These are phyloP conservation scores for Drosophila pseudotalamancana DNA, from an alignment of 2,888 invertebrate genomes.

Conservation along the genomic window DNA sequence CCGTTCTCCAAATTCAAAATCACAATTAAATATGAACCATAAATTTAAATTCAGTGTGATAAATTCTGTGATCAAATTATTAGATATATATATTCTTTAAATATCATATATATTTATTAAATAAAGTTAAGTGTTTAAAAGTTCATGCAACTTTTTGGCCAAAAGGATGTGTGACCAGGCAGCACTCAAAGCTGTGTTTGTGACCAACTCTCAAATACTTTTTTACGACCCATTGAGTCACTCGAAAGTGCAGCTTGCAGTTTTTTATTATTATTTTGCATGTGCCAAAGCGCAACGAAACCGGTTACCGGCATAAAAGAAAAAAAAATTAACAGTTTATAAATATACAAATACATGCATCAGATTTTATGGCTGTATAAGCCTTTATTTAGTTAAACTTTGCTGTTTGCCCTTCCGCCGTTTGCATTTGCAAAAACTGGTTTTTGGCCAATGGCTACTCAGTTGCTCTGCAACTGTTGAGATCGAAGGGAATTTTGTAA, in stretches of 20 bases:
- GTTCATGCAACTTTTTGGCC: constrained; percentile 6
- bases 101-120: constrained; percentile 11
- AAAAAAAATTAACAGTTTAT: neutral
- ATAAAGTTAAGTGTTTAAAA: constrained; percentile 28
- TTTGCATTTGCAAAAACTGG: constrained; percentile 29
- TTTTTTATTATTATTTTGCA: constrained; percentile 44
- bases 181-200: neutral
- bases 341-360: constrained; percentile 8
- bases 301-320: constrained; percentile 72
- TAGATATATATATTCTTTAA: constrained; percentile 11
- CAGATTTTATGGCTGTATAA: constrained; percentile 10
- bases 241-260: constrained; percentile 31
- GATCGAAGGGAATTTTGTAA: constrained; percentile 20
- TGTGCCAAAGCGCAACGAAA: constrained; percentile 50
- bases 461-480: constrained; percentile 17
- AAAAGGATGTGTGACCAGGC: constrained; percentile 20
- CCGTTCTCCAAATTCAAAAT: constrained; percentile 61
- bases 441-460: constrained; percentile 28
- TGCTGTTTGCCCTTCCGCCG: neutral
- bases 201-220: neutral
- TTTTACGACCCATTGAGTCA: constrained; percentile 40
- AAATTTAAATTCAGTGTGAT: constrained; percentile 28
- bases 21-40: constrained; percentile 37
- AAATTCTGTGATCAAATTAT: constrained; percentile 26
- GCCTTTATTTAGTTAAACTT: constrained; percentile 17